Evolutionary conservation across 1,140 invertebrate species (phyloP).

Genomic region (Brachionus rotundiformis): DNA sequence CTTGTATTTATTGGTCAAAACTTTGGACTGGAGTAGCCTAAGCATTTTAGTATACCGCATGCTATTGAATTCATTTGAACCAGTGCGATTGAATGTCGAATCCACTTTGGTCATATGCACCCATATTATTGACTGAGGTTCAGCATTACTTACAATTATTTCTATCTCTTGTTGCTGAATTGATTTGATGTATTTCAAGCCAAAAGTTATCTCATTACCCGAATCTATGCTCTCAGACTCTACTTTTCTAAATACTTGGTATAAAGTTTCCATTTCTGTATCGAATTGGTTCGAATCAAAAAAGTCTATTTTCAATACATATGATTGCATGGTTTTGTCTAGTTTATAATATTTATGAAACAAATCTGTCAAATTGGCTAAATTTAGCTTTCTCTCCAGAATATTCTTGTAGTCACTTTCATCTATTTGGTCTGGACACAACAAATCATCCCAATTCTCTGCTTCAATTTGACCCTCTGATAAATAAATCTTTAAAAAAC

Average conservation of each 20-base stretch:
- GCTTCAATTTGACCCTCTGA: slow-evolving; percentile 15
- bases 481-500: slow-evolving; percentile 15
- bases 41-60: background rate
- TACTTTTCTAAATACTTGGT: background rate
- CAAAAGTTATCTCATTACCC: slow-evolving; percentile 5
- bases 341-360: slow-evolving; percentile 47
- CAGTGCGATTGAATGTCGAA: background rate
- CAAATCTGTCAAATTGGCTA: slow-evolving; percentile 27
- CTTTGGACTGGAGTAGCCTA: slow-evolving; percentile 27
- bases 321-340: slow-evolving; percentile 10
- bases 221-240: background rate
- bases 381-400: background rate
- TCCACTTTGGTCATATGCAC: slow-evolving; percentile 17
- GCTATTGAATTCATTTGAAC: slow-evolving; percentile 14
- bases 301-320: slow-evolving; percentile 7
- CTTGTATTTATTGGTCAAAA: slow-evolving; percentile 38
- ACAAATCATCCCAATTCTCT: background rate
- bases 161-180: slow-evolving; percentile 48
- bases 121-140: slow-evolving; percentile 44
- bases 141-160: slow-evolving; percentile 5
- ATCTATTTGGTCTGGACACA: slow-evolving; percentile 40
- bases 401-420: background rate
- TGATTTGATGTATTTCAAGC: slow-evolving; percentile 33
- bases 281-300: background rate
- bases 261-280: background rate